Base-by-base conservation (phyloP, 2,888 invertebrate genomes). In the Apodemia mormo region DNA sequence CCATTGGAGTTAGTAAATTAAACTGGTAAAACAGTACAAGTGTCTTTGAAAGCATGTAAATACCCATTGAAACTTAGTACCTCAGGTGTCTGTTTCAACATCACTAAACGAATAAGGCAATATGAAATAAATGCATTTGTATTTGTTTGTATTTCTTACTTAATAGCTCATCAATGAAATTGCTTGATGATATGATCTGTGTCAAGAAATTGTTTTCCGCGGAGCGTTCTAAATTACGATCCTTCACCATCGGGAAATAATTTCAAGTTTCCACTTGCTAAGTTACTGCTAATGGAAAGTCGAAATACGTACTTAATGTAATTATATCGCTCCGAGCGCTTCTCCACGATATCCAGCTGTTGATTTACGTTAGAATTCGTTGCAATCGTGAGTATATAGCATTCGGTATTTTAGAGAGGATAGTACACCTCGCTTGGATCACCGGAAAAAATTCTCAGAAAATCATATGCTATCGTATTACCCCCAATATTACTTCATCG, bases 261-360 rank as follows among this genome's bases (percentile, higher is more conserved):
- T 74, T 72, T 70, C 67, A 71, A 66, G 70, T 82, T 82, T 81
- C 78, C 77, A 77, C 75, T 76, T 80, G 79, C 80, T 84, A 89
- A 89, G 85, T 89, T 89, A 89, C 82, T 89, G 88, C 86, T 87
- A 90, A 89, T 89, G 87, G 86, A 89, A 90, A 85, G 80, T 84
- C 83, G 76, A 80, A 82, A 74, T 74, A 71, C 71, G 77, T 83
- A 78, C 78, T 86, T 85, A 84, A 84, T 85, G 82, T 85, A 84
- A 83, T 85, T 84, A 83, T 77, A 77, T 76, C 72, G 82, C 85
- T 85, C 72, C 73, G 71, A 81, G 85, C 82, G 74, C 79, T 80
- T 79, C 77, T 79, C 81, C 81, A 74, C 75, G 74, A 71, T 66
- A 75, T 65, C 73, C 75, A 75, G 79, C 80, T 83, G 79, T 80